phyloP scores from a whole-genome alignment of 2,797 vertebrate species.

The Typhlichthys subterraneus region DNA sequence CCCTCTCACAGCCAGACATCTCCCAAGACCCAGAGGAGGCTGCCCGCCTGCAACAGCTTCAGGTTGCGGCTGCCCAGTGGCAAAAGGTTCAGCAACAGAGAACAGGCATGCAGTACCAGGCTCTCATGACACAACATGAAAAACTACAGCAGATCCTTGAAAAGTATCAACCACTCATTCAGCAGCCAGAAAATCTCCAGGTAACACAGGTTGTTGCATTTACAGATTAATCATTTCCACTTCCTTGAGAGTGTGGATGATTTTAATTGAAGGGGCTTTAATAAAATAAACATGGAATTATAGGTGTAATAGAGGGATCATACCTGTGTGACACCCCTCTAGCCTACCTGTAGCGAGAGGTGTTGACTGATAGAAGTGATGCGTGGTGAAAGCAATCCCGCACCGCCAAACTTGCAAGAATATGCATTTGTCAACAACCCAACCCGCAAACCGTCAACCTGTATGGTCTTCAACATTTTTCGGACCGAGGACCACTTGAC shows the following conservation, averaged over 20 bases:
- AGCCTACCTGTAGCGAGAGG: no score
- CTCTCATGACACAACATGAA: constrained; percentile 95
- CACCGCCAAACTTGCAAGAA: no score
- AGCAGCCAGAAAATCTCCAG: constrained; percentile 88
- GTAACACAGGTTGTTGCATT: constrained; percentile 57
- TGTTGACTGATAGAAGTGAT: no score
- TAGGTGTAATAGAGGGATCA: background rate
- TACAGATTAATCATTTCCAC: background rate
- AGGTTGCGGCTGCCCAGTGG: constrained; percentile 96
- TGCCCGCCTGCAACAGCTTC: constrained; percentile 89
- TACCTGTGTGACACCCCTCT: no score
- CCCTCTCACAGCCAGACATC: constrained; percentile 54
- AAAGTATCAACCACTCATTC: constrained; percentile 91
- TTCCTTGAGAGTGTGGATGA: background rate
- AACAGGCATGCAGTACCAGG: constrained; percentile 93
- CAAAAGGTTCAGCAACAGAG: constrained; percentile 95
- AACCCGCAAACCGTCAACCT: no score
- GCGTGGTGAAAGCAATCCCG: no score
- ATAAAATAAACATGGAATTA: background rate
- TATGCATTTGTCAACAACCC: no score
- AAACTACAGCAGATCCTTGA: constrained; percentile 92
- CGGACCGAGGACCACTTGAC: no score
- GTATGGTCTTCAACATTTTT: no score
- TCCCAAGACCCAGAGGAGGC: constrained; percentile 88
- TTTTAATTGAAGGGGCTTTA: background rate